A percentile compares a stretch with the other conserved stretches of the same genome.
Evolutionary conservation across 2,797 vertebrate species (phyloP).

Genomic region (Sphaeramia orbicularis): DNA sequence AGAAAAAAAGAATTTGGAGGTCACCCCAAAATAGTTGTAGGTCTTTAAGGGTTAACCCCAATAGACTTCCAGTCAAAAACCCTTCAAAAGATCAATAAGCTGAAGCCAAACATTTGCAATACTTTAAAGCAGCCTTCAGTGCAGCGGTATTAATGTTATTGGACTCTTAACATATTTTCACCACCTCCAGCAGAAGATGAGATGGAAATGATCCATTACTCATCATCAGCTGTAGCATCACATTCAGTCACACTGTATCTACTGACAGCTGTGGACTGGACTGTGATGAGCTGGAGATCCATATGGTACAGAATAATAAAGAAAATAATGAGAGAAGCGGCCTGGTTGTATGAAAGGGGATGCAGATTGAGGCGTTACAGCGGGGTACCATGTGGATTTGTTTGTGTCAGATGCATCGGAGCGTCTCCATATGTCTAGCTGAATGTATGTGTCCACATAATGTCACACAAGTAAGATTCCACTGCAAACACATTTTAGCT

Average conservation of each 20-base stretch:
- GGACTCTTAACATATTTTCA: slow-evolving; percentile 22
- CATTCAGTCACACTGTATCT: slow-evolving; percentile 12
- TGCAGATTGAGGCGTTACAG: slow-evolving; percentile 31
- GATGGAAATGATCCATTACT: slow-evolving; percentile 39
- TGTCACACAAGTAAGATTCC: not conserved
- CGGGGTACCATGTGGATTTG: slow-evolving; percentile 2
- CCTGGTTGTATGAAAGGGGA: slow-evolving; percentile 26
- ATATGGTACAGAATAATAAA: slow-evolving; percentile 14
- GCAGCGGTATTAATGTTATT: slow-evolving; percentile 23
- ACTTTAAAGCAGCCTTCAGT: slow-evolving; percentile 18
- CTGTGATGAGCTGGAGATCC: slow-evolving; percentile 25
- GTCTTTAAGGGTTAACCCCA: too few relatives aligned
- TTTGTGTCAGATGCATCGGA: slow-evolving; percentile 7
- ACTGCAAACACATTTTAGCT: slow-evolving; percentile 7
- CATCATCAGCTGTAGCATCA: slow-evolving; percentile 35
- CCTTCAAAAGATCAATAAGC: too few relatives aligned
- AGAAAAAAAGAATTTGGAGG: too few relatives aligned
- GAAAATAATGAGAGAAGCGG: not conserved
- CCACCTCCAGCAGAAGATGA: slow-evolving; percentile 25
- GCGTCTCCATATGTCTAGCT: slow-evolving; percentile 6
- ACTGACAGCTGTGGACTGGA: slow-evolving; percentile 11
- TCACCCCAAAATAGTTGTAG: too few relatives aligned
- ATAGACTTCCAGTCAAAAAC: too few relatives aligned
- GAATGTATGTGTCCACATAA: slow-evolving; percentile 13
- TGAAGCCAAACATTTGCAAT: not conserved